A percentile compares a stretch with the other conserved stretches of the same genome.
Conservation (phyloP, 2,888 invertebrate species). For the Baccha elongata region DNA sequence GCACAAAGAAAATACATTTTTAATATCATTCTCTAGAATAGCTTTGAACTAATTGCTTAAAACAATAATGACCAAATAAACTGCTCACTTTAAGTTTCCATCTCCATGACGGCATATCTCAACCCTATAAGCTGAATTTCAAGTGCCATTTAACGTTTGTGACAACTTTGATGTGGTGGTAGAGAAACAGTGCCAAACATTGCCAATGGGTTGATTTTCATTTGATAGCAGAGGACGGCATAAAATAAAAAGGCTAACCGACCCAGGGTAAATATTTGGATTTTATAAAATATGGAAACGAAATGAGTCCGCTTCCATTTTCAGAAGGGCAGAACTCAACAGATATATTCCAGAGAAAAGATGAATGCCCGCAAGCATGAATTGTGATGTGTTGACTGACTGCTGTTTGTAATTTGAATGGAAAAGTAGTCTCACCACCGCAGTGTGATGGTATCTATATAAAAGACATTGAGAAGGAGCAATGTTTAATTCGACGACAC, state of each 20-base stretch:
- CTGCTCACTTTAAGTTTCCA: not conserved
- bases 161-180: slow-evolving; percentile 20
- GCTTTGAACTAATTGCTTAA: slow-evolving; percentile 37
- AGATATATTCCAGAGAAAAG: not conserved
- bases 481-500: not conserved
- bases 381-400: not conserved
- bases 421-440: too few relatives aligned
- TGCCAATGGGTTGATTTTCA: not conserved
- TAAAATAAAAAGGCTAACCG: not conserved
- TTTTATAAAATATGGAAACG: slow-evolving; percentile 38
- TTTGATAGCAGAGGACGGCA: not conserved
- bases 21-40: not conserved
- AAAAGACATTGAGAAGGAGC: not conserved
- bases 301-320: slow-evolving; percentile 30
- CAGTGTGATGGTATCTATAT: too few relatives aligned
- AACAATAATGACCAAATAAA: slow-evolving; percentile 45
- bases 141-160: slow-evolving; percentile 16
- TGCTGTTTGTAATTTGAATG: not conserved
- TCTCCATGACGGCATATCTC: not conserved
- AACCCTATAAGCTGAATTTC: slow-evolving; percentile 6
- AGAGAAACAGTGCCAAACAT: not conserved
- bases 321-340: slow-evolving; percentile 30
- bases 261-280: slow-evolving; percentile 44
- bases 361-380: not conserved
- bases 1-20: not conserved